A percentile compares a stretch with the other conserved stretches of the same genome.
Conservation (phyloP, 2,888 invertebrate genomes). For the Biston stratarius region DNA sequence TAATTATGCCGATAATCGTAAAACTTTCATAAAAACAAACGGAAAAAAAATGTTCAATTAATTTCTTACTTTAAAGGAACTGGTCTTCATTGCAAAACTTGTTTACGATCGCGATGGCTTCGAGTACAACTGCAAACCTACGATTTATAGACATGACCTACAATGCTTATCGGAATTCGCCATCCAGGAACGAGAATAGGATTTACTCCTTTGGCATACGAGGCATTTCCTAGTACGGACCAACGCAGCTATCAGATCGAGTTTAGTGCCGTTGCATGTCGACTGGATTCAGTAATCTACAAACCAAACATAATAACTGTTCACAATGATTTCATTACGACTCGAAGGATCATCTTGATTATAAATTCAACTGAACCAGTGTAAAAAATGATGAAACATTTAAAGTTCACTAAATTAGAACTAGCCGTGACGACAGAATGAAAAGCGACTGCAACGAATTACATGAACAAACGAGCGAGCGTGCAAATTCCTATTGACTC, state of each 20-base stretch:
- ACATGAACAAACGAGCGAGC: conserved; percentile 44
- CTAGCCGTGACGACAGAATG: conserved; percentile 36
- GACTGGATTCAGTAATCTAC: conserved; percentile 41
- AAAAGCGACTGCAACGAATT: conserved; percentile 52
- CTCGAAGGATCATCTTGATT: neutral
- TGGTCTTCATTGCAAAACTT: conserved; percentile 3
- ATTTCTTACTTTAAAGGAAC: neutral
- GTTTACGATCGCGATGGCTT: conserved; percentile 23
- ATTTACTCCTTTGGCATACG: conserved; percentile 23
- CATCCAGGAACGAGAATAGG: conserved; percentile 19
- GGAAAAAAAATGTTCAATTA: neutral
- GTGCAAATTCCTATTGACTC: conserved; percentile 53
- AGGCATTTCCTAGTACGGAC: conserved; percentile 20
- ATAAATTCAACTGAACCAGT: neutral
- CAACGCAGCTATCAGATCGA: conserved; percentile 39
- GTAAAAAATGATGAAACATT: neutral
- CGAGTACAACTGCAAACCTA: conserved; percentile 33
- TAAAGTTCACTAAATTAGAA: conserved; percentile 16
- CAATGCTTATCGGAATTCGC: conserved; percentile 40
- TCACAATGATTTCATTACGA: neutral
- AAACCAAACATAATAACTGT: neutral
- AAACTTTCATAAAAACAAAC: neutral
- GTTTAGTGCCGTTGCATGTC: conserved; percentile 46
- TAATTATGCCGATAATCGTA: neutral
- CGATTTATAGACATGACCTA: conserved; percentile 42